Evolutionary conservation across 2,797 vertebrate genomes (phyloP).

Genomic region (Knipowitschia caucasica): DNA sequence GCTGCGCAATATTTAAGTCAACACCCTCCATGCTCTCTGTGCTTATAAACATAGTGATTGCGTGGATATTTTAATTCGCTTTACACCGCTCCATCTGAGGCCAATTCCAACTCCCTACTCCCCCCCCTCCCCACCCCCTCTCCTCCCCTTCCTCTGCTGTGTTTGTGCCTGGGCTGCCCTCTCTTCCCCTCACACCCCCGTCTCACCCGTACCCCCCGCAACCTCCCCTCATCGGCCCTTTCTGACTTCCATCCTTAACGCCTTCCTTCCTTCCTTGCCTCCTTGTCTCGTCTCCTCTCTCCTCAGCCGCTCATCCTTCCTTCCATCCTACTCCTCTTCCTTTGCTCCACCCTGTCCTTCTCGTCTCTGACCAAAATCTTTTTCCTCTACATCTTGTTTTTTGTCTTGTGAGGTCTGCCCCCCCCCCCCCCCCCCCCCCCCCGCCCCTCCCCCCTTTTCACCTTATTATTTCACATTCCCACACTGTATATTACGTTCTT

Average conservation of each 20-base stretch:
- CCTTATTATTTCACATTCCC: constrained; percentile 63
- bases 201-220: constrained; percentile 3
- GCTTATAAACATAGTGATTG: too few relatives aligned
- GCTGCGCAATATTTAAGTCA: too few relatives aligned
- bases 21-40: too few relatives aligned
- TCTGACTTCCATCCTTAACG: constrained; percentile 15
- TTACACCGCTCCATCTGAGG: constrained; percentile 82
- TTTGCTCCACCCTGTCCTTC: constrained; percentile 34
- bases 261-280: constrained; percentile 59
- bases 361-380: constrained; percentile 82
- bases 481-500: constrained; percentile 72
- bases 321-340: constrained; percentile 48
- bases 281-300: constrained; percentile 14
- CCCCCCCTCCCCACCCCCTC: constrained; percentile 42
- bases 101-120: constrained; percentile 71
- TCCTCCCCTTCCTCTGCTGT: constrained; percentile 38
- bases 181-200: constrained; percentile 15
- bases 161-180: constrained; percentile 81
- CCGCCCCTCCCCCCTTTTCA: constrained; percentile 25
- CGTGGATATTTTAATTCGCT: not conserved
- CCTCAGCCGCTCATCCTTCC: constrained; percentile 54
- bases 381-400: constrained; percentile 89
- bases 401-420: constrained; percentile 82
- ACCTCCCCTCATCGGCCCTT: constrained; percentile 9
- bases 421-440: constrained; percentile 32